A percentile compares a stretch with the other conserved stretches of the same genome.
These are phyloP conservation scores for Drosophila obscura DNA, from an alignment of 1,140 invertebrate species.

Conservation along the genomic window DNA sequence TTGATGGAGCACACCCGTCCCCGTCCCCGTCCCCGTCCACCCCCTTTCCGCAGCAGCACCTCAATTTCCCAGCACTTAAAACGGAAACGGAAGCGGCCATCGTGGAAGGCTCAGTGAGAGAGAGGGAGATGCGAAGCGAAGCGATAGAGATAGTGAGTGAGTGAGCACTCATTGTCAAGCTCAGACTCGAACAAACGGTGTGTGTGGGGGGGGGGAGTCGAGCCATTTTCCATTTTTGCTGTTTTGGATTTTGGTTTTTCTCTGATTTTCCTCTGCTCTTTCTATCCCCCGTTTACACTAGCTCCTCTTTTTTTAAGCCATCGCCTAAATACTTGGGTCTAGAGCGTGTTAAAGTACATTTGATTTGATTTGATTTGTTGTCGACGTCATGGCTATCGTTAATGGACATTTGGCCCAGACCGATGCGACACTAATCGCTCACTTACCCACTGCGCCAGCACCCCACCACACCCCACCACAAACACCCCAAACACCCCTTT, in stretches of 20 bases:
- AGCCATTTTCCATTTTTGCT: constrained; percentile 41
- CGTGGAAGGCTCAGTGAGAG: background rate
- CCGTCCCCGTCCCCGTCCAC: constrained; percentile 18
- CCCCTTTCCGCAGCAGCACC: constrained; percentile 25
- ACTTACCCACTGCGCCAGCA: constrained; percentile 42
- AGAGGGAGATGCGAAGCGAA: no score
- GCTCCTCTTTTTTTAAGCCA: constrained; percentile 42
- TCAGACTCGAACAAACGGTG: constrained; percentile 40
- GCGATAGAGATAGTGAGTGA: background rate
- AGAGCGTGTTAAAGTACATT: constrained; percentile 81
- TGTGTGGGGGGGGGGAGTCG: background rate
- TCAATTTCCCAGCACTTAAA: constrained; percentile 60
- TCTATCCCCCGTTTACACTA: background rate
- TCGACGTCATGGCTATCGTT: constrained; percentile 65
- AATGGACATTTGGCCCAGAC: constrained; percentile 68
- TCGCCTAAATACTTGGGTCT: constrained; percentile 73
- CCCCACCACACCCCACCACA: constrained; percentile 6
- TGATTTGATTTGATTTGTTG: constrained; percentile 81
- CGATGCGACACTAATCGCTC: constrained; percentile 79
- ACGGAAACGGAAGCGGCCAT: constrained; percentile 68
- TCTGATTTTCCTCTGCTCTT: constrained; percentile 6
- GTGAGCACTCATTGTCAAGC: constrained; percentile 75
- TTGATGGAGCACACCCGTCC: constrained; percentile 53
- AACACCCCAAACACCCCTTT: background rate
- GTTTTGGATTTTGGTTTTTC: constrained; percentile 32